Conservation (phyloP, 2,113 vertebrate species). For the Athene noctua region DNA sequence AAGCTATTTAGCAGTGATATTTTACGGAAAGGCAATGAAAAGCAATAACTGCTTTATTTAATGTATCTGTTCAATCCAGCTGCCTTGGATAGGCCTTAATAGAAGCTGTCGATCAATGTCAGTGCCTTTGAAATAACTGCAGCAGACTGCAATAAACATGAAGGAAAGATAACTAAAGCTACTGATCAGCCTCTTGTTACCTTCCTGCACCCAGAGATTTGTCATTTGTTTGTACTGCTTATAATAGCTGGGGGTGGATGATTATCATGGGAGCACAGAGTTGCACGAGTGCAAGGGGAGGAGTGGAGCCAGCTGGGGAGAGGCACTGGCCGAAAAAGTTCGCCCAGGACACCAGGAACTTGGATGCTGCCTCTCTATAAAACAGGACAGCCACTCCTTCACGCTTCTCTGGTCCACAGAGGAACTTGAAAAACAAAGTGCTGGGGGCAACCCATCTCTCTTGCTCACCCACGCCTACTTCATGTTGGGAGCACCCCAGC, state of each 20-base stretch:
- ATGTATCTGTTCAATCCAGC: conserved; percentile 97
- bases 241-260: conserved; percentile 71
- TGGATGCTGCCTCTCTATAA: neutral
- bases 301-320: neutral
- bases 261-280: conserved; percentile 53
- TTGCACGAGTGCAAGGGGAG: neutral
- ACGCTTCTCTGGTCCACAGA: neutral
- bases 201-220: conserved; percentile 81
- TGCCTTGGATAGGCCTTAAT: conserved; percentile 91
- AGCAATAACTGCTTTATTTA: conserved; percentile 98
- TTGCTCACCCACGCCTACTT: neutral
- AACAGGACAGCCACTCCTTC: neutral
- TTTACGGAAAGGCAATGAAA: conserved; percentile 95
- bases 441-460: neutral
- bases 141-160: conserved; percentile 92
- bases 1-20: conserved; percentile 93
- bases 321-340: neutral
- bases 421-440: neutral
- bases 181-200: conserved; percentile 87
- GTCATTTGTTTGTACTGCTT: conserved; percentile 85
- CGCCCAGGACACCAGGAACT: neutral
- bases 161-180: conserved; percentile 86
- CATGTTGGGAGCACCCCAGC: neutral
- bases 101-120: conserved; percentile 98
- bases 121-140: conserved; percentile 83